Base-by-base conservation (phyloP, 2,113 vertebrate genomes). In the Xenus cinereus region DNA sequence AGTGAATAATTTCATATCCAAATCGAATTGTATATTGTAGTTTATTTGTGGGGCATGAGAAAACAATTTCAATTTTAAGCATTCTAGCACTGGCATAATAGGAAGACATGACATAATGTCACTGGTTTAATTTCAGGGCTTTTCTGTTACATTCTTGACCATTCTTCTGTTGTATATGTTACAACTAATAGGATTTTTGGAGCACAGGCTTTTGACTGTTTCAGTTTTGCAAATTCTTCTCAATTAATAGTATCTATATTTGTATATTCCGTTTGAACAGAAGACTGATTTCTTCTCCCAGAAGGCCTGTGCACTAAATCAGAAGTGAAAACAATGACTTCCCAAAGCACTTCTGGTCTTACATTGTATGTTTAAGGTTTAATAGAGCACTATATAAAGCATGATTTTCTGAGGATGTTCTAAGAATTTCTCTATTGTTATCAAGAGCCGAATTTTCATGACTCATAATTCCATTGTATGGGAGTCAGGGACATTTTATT, bases 1-100 rank as follows among this genome's bases (percentile, higher is more conserved):
- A 22, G 30, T 78, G 86, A 96, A 71, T 80, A 80, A 91, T 86
- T 87, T 89, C 30, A 83, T 91, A 89, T 80, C n/a, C 75, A 85
- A 79, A 93, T 53, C 48, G 60, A 59, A 95, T 67, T 57, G 13
- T 68, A 50, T 41, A 90, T 93, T 96, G 72, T 86, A 63, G 30
- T 46, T 53, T 74, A 33, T 78, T 56, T 57, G 63, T 73, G 35
- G 67, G 91, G 27, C 75, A 56, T 53, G 59, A 87, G 63, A 69
- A 86, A 89, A 35, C 43, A 79, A 43, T 76, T 94, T 96, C 64
- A 93, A 62, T 89, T 88, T 89, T 87, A 68, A 89, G 14, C 71
- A 80, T 86, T 89, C 75, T 66, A 76, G 48, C 75, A 96, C 63
- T 85, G 91, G 73, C 39, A 18, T 83, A 83, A 26, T 57, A 76